Evolutionary conservation across 1,140 invertebrate species (phyloP), one percentile per base, ranked within the genome.

Genomic region (Popillia japonica): DNA sequence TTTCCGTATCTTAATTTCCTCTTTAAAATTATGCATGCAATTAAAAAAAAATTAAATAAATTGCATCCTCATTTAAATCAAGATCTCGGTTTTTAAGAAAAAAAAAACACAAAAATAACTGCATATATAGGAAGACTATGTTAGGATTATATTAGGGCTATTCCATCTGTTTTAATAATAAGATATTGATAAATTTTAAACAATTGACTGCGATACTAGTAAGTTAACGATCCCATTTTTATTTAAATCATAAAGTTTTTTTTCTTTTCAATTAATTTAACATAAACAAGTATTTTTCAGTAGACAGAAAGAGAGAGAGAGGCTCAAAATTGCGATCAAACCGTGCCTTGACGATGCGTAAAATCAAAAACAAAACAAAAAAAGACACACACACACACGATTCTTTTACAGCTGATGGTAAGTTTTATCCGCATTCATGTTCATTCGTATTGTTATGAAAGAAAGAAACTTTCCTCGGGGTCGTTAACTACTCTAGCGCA

Each of bases 341-440:
- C 14, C 11, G 14, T 17, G 11, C 48, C 17, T 17, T 55, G 48
- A 55, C 17, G 48, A 55, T 34, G 27, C 48, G 48, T 55, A 14
- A 55, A 17, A 55, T n/a, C 17, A 34, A 34, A 34, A 34, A 34
- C 1, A 1, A 34, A 34, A 34, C 27, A 34, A 34, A 34, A 1
- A 34, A 34, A 34, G n/a, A 34, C 27, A 34, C 27, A 4, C 27
- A 34, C 27, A 4, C 27, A 34, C 27, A 34, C 27, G 48, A 55
- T 55, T 55, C 48, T 55, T 55, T 55, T 55, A n/a, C 48, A 55
- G 48, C 48, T 22, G 61, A 68, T 68, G 61, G 61, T 68, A 68
- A 68, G 61, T 68, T 34, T 34, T 17, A 68, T 22, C 20, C 61
- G 61, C 11, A 68, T 27, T 34, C 22, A 10, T 27, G 9, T 9